Conservation (phyloP, 64 coral and sea anemone species). For the Porites lutea region DNA sequence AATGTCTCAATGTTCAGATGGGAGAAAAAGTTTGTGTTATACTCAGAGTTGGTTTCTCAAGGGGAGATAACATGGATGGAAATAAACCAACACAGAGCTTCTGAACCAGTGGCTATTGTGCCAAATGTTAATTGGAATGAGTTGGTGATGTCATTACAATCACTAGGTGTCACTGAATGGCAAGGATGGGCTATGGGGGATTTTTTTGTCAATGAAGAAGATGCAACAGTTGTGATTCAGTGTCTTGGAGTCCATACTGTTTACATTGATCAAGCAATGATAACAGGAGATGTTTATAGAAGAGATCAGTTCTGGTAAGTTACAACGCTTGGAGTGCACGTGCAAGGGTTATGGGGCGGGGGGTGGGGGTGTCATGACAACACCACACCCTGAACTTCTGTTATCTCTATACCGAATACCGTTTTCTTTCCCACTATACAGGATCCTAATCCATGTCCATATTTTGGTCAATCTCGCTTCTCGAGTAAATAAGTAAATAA, state of each 20-base stretch:
- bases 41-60: constrained; percentile 73
- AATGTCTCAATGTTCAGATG: constrained; percentile 85
- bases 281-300: constrained; percentile 89
- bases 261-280: constrained; percentile 79
- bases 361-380: too few species aligned
- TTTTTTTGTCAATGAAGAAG: constrained; percentile 84
- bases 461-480: too few species aligned
- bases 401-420: too few species aligned
- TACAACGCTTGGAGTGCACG: neutral
- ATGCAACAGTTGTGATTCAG: constrained; percentile 69
- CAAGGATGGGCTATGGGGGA: constrained; percentile 95
- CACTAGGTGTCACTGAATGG: constrained; percentile 93
- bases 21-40: constrained; percentile 64
- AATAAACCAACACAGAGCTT: constrained; percentile 31
- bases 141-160: constrained; percentile 85
- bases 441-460: too few species aligned
- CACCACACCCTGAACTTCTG: too few species aligned
- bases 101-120: constrained; percentile 50
- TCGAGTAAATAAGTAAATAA: too few species aligned
- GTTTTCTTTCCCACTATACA: too few species aligned
- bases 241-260: constrained; percentile 79
- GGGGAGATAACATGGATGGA: constrained; percentile 84
- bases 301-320: constrained; percentile 90
- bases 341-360: too few species aligned
- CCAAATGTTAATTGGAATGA: constrained; percentile 86